Evolutionary conservation across 2,113 vertebrate genomes (phyloP).

Genomic region (western clawed frog (Xenopus tropicalis)): DNA sequence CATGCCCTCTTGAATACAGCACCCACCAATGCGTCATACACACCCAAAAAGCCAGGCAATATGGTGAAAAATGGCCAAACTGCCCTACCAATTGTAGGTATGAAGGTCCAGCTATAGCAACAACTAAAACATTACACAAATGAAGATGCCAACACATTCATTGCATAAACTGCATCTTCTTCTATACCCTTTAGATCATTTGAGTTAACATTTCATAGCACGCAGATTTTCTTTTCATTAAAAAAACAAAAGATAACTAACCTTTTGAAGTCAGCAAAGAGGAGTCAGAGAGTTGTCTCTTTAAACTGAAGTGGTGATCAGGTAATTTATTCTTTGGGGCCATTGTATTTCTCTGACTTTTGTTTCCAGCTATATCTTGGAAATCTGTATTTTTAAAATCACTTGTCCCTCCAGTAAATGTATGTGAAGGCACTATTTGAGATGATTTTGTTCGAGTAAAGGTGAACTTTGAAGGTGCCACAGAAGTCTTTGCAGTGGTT

Average conservation of each 20-base stretch:
- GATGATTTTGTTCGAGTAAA: conserved; percentile 60
- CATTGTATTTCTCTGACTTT: conserved; percentile 43
- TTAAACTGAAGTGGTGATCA: conserved; percentile 60
- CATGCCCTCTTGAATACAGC: no score
- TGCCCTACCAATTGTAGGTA: no score
- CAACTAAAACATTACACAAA: no score
- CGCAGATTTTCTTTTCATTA: no score
- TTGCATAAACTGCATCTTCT: no score
- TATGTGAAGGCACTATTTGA: conserved; percentile 39
- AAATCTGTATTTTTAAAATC: conserved; percentile 40
- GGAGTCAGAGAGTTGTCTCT: conserved; percentile 74
- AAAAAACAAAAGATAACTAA: conserved; percentile 49
- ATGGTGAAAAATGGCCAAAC: no score
- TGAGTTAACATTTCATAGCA: no score
- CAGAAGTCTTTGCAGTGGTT: conserved; percentile 41
- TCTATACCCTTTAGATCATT: no score
- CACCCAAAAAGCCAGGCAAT: no score
- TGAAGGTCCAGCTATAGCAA: no score
- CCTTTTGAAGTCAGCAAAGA: conserved; percentile 68
- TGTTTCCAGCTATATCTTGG: conserved; percentile 50
- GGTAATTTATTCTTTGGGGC: conserved; percentile 44
- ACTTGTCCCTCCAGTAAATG: conserved; percentile 42
- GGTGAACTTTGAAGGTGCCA: conserved; percentile 54
- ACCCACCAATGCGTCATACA: no score
- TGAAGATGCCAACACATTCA: no score